These are phyloP conservation scores for Gymnothorax reevesii DNA, from an alignment of 2,797 vertebrate species.

Conservation along the genomic window DNA sequence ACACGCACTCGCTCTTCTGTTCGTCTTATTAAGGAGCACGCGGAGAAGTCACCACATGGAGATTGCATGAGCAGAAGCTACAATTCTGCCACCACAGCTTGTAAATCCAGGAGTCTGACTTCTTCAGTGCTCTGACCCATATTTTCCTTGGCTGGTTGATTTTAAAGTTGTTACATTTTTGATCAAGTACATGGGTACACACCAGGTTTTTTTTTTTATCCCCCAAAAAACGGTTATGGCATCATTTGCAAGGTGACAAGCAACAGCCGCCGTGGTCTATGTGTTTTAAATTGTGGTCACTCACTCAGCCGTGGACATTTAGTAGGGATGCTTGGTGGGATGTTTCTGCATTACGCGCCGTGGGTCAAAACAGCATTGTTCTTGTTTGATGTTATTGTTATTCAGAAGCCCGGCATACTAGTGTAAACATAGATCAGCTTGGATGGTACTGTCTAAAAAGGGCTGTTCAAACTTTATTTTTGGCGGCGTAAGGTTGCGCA, in stretches of 20 bases:
- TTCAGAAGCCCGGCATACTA: not conserved
- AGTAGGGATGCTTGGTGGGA: no score
- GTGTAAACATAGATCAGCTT: not conserved
- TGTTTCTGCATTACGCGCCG: no score
- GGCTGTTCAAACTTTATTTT: not conserved
- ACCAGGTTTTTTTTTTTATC: no score
- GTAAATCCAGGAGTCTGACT: not conserved
- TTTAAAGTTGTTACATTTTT: not conserved
- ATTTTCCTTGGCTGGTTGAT: not conserved
- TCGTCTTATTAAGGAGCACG: conserved; percentile 45
- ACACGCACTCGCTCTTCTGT: conserved; percentile 61
- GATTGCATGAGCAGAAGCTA: conserved; percentile 23
- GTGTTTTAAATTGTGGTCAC: no score
- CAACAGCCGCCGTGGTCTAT: no score
- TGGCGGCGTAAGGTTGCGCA: no score
- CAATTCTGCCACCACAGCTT: conserved; percentile 11
- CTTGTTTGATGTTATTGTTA: not conserved
- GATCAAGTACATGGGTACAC: not conserved
- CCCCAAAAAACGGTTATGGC: not conserved
- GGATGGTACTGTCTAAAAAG: not conserved
- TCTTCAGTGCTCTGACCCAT: not conserved
- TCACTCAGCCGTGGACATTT: no score
- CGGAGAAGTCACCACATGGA: not conserved
- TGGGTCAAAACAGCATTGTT: no score
- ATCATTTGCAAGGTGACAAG: not conserved